Evolutionary conservation across 2,888 invertebrate genomes (phyloP), one percentile per base, ranked within the genome.

Genomic region (Acronicta alni): DNA sequence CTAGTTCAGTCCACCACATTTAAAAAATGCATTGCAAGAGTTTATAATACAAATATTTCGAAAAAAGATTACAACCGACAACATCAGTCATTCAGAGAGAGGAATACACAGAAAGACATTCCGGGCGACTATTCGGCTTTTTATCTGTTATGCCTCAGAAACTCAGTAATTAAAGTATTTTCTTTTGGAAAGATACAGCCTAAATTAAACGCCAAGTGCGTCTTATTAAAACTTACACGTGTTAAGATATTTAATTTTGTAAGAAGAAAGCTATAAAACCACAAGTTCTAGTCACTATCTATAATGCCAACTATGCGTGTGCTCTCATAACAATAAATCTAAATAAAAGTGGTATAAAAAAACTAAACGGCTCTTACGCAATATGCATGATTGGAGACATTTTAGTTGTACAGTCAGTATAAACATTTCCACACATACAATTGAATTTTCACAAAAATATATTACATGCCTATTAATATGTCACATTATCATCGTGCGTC

Each of bases 371-470:
- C 64, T 83, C 81, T 88, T 86, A 83, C 84, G 86, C 79, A 85
- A 85, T 71, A 77, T 69, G 77, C 73, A 75, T 73, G 81, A 82
- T 81, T 60, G 73, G 79, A 79, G 76, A 75, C 70, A 79, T 82
- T 82, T 82, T 78, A 82, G 78, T 75, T 75, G 79, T 75, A 75
- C 74, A 69, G 65, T 67, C 57, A 75, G 68, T 79, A 85, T 87
- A 86, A 87, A 89, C 67, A 83, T 86, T 83, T 88, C 80, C 77
- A 81, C 88, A 82, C 83, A 70, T 78, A 75, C 80, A 65, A 79
- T 75, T 74, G 57, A 79, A 77, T 73, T 79, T 80, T 79, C 61
- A 51, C 63, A 66, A 76, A 72, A 80, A 80, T 79, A 75, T 82
- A 82, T 76, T 70, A 68, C 68, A 53, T 60, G 56, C 55, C 54